Base-by-base conservation (phyloP, 2,888 invertebrate species). In the Erebia epiphron region DNA sequence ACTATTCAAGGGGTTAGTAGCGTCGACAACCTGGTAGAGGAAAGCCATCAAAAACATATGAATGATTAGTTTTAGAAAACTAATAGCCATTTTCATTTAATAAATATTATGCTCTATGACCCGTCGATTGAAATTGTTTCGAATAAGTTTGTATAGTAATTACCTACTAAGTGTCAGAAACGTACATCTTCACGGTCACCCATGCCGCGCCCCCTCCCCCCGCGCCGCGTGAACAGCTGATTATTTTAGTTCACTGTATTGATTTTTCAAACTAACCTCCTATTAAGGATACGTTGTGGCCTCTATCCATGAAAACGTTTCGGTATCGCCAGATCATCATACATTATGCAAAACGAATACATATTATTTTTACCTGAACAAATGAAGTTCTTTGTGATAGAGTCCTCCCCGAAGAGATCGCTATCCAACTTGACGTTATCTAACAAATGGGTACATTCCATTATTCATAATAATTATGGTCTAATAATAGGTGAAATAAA, bases 371-470 rank as follows among this genome's bases (percentile, higher is more conserved):
- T 94, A 95, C 95, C 95, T 95, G 95, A 94, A 93, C 95, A 95
- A 88, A 91, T 90, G 88, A 92, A 90, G 89, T 95, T 94, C 95
- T 95, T 95, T 93, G 95, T 94, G 91, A 91, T 91, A 79, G 85
- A 87, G 84, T 93, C 92, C 83, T 92, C 89, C 82, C 84, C 81
- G 84, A 89, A 88, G 83, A 91, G 87, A 85, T 91, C 89, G 82
- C 85, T 87, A 80, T 92, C 90, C 86, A 94, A 89, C 87, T 94
- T 94, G 86, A 95, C 94, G 92, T 95, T 94, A 90, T 95, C 95
- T 88, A 92, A 93, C 83, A 95, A 94, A 93, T 95, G 95, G 84
- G 95, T 94, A 90, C 95, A 95, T 94, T 95, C 95, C 95, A 95
- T 96, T 86, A 85, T 94, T 93, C 91, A 92, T 92, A 84, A 80